Conservation (phyloP, 2,888 invertebrate genomes). For the Heliconius sara region DNA sequence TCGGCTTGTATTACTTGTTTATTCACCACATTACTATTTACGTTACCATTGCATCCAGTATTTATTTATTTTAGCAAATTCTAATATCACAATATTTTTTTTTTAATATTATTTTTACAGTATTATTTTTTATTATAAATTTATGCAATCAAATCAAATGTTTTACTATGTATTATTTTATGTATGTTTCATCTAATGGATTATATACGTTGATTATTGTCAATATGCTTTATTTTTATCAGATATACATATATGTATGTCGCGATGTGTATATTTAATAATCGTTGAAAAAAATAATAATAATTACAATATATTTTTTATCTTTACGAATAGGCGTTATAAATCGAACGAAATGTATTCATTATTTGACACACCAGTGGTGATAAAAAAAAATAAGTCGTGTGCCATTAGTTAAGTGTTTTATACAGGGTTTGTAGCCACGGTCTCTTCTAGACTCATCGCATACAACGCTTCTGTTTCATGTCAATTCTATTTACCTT, state of each 20-base stretch:
- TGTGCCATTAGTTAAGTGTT: constrained; percentile 63
- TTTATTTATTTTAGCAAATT: constrained; percentile 43
- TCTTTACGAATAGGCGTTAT: constrained; percentile 16
- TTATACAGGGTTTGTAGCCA: constrained; percentile 55
- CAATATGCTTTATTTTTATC: constrained; percentile 7
- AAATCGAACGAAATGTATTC: constrained; percentile 26
- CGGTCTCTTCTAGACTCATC: constrained; percentile 38
- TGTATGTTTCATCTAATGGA: neutral
- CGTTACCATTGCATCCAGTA: constrained; percentile 55
- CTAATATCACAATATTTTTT: neutral
- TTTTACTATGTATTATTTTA: constrained; percentile 15
- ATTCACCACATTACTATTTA: constrained; percentile 46
- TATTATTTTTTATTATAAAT: constrained; percentile 59
- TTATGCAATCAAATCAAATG: constrained; percentile 2
- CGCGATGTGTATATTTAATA: neutral
- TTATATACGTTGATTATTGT: neutral
- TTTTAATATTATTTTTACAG: constrained; percentile 57
- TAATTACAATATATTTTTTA: constrained; percentile 1
- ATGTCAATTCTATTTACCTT: constrained; percentile 36
- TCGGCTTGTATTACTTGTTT: constrained; percentile 12
- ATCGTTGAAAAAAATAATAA: neutral
- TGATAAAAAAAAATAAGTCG: constrained; percentile 52
- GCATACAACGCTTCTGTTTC: constrained; percentile 38
- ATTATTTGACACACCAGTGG: constrained; percentile 41
- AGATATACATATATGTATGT: neutral